A percentile compares a stretch with the other conserved stretches of the same genome.
phyloP scores from a whole-genome alignment of 2,888 invertebrate genomes.

The Dicranocentrus wangi region DNA sequence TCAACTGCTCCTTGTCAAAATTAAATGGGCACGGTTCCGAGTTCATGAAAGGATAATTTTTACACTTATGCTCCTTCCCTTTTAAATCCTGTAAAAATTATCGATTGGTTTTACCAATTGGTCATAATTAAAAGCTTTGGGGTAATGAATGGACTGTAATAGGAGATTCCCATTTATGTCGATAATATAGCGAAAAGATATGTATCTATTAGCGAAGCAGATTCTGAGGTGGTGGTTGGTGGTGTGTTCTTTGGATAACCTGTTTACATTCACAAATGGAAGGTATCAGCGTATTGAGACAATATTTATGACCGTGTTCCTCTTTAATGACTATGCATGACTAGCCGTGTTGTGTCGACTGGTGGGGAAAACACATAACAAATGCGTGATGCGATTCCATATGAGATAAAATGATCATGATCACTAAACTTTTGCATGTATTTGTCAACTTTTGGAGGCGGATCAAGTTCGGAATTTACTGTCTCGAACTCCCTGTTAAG shows the following conservation, averaged over 20 bases:
- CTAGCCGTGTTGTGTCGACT: neutral
- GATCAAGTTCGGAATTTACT: neutral
- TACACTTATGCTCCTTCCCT: too few species aligned
- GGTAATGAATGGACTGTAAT: neutral
- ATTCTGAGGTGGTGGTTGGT: neutral
- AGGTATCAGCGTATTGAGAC: neutral
- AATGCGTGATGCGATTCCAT: too few species aligned
- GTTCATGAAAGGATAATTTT: too few species aligned
- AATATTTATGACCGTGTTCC: constrained; percentile 15
- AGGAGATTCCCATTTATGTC: constrained; percentile 3
- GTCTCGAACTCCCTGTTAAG: too few species aligned
- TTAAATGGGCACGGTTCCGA: too few species aligned
- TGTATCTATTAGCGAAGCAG: neutral
- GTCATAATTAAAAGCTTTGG: neutral
- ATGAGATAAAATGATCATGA: too few species aligned
- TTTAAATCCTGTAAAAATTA: neutral
- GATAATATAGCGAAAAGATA: neutral
- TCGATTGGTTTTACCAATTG: neutral
- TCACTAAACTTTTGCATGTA: neutral
- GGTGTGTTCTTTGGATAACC: too few species aligned
- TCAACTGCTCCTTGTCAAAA: too few species aligned
- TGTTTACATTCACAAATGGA: too few species aligned
- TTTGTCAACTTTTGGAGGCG: constrained; percentile 19
- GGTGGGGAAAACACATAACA: too few species aligned
- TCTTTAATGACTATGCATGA: neutral